Percentiles rank a stretch among this genome's conserved stretches.
Conservation (phyloP, 2,797 vertebrate genomes). For the Microctenopoma lineatum region DNA sequence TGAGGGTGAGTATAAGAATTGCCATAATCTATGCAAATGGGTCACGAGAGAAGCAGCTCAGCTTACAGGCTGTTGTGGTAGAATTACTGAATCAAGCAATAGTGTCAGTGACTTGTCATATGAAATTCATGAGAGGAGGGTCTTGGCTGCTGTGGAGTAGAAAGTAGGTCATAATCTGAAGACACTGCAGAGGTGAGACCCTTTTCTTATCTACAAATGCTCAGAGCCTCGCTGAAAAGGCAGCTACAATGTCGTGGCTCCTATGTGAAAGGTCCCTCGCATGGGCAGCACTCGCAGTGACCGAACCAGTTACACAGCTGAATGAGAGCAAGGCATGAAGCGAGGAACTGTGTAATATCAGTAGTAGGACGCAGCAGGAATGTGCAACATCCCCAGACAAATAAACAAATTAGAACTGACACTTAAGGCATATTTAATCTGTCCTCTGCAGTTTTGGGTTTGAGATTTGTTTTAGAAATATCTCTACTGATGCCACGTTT, state of each 20-base stretch:
- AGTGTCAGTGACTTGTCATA: slow-evolving; percentile 55
- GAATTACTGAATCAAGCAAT: slow-evolving; percentile 35
- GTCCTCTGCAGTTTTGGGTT: background rate
- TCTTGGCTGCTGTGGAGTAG: slow-evolving; percentile 29
- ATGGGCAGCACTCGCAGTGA: slow-evolving; percentile 6
- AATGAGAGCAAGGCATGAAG: slow-evolving; percentile 24
- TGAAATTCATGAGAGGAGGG: slow-evolving; percentile 64
- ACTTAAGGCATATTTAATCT: background rate
- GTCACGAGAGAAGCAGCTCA: slow-evolving; percentile 29
- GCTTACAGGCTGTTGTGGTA: slow-evolving; percentile 39
- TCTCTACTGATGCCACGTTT: background rate
- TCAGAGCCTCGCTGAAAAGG: slow-evolving; percentile 35
- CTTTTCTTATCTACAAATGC: background rate
- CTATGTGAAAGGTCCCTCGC: slow-evolving; percentile 19
- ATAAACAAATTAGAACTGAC: slow-evolving; percentile 29
- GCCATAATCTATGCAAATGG: slow-evolving; percentile 26
- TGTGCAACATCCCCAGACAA: slow-evolving; percentile 19
- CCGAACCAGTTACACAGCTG: slow-evolving; percentile 28
- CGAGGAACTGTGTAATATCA: slow-evolving; percentile 10
- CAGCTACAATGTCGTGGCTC: slow-evolving; percentile 21
- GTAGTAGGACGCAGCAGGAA: slow-evolving; percentile 19
- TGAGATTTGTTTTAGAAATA: background rate
- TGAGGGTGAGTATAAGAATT: slow-evolving; percentile 35
- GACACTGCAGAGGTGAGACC: slow-evolving; percentile 38
- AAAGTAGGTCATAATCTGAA: slow-evolving; percentile 72